phyloP scores from a whole-genome alignment of 2,113 vertebrate species.

The Tachysurus fulvidraco region DNA sequence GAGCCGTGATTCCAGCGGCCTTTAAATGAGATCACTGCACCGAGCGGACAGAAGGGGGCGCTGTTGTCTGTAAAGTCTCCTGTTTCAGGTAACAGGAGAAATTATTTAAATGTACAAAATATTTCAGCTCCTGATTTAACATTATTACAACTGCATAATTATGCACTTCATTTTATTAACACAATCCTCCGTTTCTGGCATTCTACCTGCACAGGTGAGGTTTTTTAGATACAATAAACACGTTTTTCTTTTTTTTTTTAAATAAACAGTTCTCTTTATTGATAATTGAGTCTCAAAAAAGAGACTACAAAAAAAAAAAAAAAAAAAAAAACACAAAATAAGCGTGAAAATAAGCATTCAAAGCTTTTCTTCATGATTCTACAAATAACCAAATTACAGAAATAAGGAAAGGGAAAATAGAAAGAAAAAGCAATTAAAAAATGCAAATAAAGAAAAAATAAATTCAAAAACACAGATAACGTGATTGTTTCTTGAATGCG shows the following conservation, averaged over 20 bases:
- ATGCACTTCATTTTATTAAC: not conserved
- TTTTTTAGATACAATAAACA: conserved; percentile 59
- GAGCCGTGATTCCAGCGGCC: not conserved
- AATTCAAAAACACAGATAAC: conserved; percentile 55
- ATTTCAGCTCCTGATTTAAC: not conserved
- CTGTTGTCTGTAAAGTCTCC: not conserved
- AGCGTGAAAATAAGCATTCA: conserved; percentile 44
- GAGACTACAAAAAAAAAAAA: conserved; percentile 67
- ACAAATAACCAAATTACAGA: conserved; percentile 49
- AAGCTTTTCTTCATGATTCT: conserved; percentile 62
- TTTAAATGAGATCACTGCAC: not conserved
- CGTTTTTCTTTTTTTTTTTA: conserved; percentile 60
- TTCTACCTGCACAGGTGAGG: not conserved
- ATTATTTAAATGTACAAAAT: not conserved
- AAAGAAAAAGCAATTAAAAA: not conserved
- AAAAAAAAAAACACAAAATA: conserved; percentile 51
- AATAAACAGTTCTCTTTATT: conserved; percentile 74
- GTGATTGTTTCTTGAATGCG: conserved; percentile 63
- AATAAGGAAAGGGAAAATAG: conserved; percentile 39
- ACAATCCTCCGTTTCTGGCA: not conserved
- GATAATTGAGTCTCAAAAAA: conserved; percentile 64
- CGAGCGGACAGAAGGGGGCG: not conserved
- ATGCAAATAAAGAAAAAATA: conserved; percentile 28
- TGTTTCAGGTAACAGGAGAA: not conserved
- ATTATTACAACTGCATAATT: not conserved